These are phyloP conservation scores for Catharus minimus DNA, from an alignment of 2,113 vertebrate genomes.

Conservation along the genomic window DNA sequence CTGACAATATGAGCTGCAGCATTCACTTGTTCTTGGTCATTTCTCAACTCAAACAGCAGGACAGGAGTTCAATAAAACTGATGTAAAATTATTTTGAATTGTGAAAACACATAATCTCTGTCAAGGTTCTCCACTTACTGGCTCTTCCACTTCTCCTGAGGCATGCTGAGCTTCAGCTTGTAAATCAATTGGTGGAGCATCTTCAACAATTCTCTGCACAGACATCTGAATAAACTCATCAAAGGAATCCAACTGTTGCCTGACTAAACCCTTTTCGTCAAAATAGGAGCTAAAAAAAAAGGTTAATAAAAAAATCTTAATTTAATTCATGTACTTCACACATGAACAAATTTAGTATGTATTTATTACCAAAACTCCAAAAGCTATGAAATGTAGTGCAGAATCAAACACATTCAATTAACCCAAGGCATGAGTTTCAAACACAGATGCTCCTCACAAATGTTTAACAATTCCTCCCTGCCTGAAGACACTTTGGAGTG, in stretches of 20 bases:
- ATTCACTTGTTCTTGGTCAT: not conserved
- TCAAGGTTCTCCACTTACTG: conserved; percentile 75
- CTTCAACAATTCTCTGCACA: conserved; percentile 97
- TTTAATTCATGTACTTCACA: not conserved
- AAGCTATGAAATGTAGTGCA: not conserved
- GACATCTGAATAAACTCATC: conserved; percentile 99
- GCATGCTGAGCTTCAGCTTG: conserved; percentile 98
- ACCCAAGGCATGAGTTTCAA: not conserved
- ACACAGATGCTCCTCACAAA: not conserved
- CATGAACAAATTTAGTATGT: not conserved
- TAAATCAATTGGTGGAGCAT: conserved; percentile 95
- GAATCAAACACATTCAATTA: not conserved
- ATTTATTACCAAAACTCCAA: not conserved
- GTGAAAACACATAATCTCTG: not conserved
- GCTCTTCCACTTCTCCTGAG: conserved; percentile 95
- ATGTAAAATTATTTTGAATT: not conserved
- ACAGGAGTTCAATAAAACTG: not conserved
- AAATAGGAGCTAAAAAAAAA: conserved; percentile 88
- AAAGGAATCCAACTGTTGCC: conserved; percentile 97
- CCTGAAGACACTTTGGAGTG: not conserved
- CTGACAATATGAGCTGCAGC: not conserved
- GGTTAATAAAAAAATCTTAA: not conserved
- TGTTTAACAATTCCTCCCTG: not conserved
- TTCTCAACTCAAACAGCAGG: not conserved
- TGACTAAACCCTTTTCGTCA: conserved; percentile 97